These are phyloP conservation scores for Monodelphis domestica DNA, from an alignment of 2,797 vertebrate species.

Conservation along the genomic window DNA sequence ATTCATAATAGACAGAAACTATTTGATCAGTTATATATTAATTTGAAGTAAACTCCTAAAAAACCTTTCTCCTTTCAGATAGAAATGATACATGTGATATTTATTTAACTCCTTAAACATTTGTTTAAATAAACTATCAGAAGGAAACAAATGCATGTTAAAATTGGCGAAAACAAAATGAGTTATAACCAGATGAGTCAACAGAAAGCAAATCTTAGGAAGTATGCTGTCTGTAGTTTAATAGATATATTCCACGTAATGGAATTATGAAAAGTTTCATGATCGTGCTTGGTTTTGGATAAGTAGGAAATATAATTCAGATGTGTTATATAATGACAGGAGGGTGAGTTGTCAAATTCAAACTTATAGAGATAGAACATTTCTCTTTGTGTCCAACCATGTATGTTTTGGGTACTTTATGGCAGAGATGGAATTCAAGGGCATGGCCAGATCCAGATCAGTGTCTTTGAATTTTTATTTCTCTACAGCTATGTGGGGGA, in stretches of 20 bases:
- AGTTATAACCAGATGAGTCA: constrained; percentile 19
- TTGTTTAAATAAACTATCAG: constrained; percentile 26
- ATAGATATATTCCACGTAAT: background rate
- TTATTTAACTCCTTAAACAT: constrained; percentile 45
- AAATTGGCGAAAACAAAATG: background rate
- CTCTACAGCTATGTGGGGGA: background rate
- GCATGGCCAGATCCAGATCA: background rate
- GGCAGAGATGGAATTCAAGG: background rate
- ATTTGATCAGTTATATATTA: constrained; percentile 29
- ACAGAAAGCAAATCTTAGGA: background rate
- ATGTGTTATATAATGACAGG: background rate
- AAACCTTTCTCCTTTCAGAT: constrained; percentile 3
- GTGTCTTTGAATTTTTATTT: background rate
- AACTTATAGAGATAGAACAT: background rate
- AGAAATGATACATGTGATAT: constrained; percentile 42
- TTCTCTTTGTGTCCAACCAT: background rate
- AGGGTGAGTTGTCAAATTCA: background rate
- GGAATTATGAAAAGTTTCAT: background rate
- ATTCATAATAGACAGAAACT: constrained; percentile 46
- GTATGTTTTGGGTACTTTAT: background rate
- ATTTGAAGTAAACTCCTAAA: constrained; percentile 49
- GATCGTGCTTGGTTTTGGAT: background rate
- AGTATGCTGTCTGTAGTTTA: background rate
- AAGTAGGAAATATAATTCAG: background rate
- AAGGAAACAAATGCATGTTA: constrained; percentile 19